Conservation (phyloP, 2,797 vertebrate genomes). For the Philypnodon macrostomus region DNA sequence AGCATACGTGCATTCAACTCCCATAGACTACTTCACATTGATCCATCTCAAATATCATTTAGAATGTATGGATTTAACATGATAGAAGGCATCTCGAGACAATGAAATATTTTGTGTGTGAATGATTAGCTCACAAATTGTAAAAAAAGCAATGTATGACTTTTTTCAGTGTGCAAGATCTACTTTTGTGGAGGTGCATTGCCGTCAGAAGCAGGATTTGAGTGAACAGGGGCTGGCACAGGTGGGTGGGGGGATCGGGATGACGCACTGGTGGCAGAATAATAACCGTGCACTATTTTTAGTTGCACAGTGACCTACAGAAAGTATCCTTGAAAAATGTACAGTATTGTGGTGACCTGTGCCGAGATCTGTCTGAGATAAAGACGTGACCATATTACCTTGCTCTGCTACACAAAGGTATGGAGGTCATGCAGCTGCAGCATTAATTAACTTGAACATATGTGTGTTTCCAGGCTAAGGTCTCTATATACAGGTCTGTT, state of each 20-base stretch:
- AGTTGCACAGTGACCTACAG: slow-evolving; percentile 46
- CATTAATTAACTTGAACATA: slow-evolving; percentile 24
- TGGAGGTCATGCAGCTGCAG: slow-evolving; percentile 2
- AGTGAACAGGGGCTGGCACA: slow-evolving; percentile 40
- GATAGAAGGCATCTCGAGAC: too few relatives aligned
- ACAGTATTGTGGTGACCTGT: slow-evolving; percentile 9
- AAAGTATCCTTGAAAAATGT: slow-evolving; percentile 38
- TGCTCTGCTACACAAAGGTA: background rate
- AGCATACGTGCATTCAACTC: too few relatives aligned
- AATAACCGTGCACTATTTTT: slow-evolving; percentile 61
- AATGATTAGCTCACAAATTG: too few relatives aligned
- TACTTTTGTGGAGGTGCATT: slow-evolving; percentile 14
- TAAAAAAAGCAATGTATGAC: too few relatives aligned
- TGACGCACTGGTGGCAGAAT: slow-evolving; percentile 52
- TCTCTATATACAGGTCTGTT: slow-evolving; percentile 15
- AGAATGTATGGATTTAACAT: too few relatives aligned
- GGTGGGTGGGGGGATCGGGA: slow-evolving; percentile 29
- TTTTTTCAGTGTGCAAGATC: too few relatives aligned
- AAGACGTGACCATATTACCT: background rate
- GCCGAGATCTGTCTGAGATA: background rate
- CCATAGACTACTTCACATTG: too few relatives aligned
- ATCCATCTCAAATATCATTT: too few relatives aligned
- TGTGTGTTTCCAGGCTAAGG: slow-evolving; percentile 11
- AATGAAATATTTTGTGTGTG: too few relatives aligned
- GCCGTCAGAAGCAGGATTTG: slow-evolving; percentile 25